Conservation (phyloP, 2,113 vertebrate genomes). For the Aptenodytes patagonicus region DNA sequence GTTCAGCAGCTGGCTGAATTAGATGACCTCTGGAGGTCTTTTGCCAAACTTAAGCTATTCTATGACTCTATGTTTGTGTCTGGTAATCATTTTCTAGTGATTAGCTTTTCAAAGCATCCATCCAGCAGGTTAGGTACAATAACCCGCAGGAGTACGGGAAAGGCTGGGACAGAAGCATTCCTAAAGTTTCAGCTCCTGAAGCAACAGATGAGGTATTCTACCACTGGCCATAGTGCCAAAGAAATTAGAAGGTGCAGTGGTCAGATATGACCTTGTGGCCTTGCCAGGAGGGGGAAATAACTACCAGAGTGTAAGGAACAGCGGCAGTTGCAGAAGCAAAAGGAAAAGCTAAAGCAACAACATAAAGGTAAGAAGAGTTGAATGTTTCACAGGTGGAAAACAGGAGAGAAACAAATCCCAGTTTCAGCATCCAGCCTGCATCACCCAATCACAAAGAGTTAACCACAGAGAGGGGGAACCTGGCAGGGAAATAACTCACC, state of each 20-base stretch:
- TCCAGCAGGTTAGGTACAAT: neutral
- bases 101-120: neutral
- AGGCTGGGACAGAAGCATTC: neutral
- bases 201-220: neutral
- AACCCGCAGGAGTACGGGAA: neutral
- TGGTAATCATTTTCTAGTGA: neutral
- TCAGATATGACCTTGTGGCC: neutral
- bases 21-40: neutral
- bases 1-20: neutral
- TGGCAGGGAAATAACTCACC: neutral
- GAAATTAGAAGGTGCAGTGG: neutral
- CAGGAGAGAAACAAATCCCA: neutral
- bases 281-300: neutral
- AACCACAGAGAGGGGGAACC: neutral
- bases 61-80: neutral
- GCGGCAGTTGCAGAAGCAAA: neutral
- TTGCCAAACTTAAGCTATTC: neutral
- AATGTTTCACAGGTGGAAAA: neutral
- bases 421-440: neutral
- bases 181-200: neutral
- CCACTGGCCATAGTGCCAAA: neutral
- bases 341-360: neutral
- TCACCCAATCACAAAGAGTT: neutral
- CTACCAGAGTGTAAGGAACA: neutral
- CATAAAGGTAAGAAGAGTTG: neutral